A percentile compares a stretch with the other conserved stretches of the same genome.
phyloP scores from a whole-genome alignment of 2,113 vertebrate genomes.

The Odocoileus virginianus region DNA sequence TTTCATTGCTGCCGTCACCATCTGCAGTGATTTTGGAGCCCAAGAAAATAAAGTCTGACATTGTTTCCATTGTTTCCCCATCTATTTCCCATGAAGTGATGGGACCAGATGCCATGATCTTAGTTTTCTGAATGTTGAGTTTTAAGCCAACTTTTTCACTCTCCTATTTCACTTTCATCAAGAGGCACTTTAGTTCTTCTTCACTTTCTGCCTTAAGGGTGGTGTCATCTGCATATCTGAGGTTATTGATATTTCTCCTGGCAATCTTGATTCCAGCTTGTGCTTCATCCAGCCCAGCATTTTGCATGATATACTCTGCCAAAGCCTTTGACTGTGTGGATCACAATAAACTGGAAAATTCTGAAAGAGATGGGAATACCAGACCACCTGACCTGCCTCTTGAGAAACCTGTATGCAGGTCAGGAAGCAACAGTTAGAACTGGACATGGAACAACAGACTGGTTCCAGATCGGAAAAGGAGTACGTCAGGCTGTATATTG shows the following conservation, averaged over 20 bases:
- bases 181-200: neutral
- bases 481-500: accelerated
- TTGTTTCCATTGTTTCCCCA: neutral
- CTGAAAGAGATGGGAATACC: neutral
- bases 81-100: neutral
- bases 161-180: neutral
- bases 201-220: neutral
- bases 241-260: neutral
- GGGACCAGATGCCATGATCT: neutral
- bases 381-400: neutral
- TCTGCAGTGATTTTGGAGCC: neutral
- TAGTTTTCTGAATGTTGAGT: neutral
- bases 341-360: neutral
- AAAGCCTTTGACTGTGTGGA: neutral
- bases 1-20: neutral
- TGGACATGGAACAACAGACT: neutral
- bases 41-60: neutral
- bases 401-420: neutral
- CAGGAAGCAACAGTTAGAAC: neutral
- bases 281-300: neutral
- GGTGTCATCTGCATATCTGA: neutral
- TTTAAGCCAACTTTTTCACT: neutral
- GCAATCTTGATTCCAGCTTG: neutral
- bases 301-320: neutral
- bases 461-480: neutral